Evolutionary conservation across 2,888 invertebrate species (phyloP), one percentile per base, ranked within the genome.

Genomic region (Odiellus spinosus): DNA sequence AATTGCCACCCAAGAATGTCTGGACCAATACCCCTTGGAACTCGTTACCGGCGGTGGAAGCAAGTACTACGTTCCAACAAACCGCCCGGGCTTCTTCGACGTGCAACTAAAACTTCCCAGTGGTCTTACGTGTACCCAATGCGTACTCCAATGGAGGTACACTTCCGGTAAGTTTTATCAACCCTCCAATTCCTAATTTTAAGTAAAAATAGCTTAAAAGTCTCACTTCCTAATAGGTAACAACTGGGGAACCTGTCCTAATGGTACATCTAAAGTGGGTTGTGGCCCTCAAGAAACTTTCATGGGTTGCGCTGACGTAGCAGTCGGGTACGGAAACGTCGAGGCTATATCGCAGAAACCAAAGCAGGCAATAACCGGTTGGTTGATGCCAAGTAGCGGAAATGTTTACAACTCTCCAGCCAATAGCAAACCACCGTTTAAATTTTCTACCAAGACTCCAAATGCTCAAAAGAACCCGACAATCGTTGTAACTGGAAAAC

Each of bases 111-210:
- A 51, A 42, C 56, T 64, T 18, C 63, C 64, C 0, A 46, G 55
- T 2, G 56, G 56, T 3, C 48, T 63, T 1, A 57, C 56, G 2
- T 65, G 65, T 45, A 55, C 56, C 39, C 61, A 60, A 33, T 65
- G 65, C 54, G 65, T 65, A n/a, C 53, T 68, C 3, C 67, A 67
- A 53, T 65, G 65, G 65, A 62, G 61, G 44, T 65, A 61, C 48
- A 60, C 59, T 48, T 61, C 62, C 54, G 64, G 63, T 61, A 38
- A 10, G 38, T 38, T 38, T 15, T 6, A 26, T n/a, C n/a, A 26
- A 26, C 26, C 4, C n/a, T n/a, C 26, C 26, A n/a, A n/a, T n/a
- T n/a, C n/a, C n/a, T n/a, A n/a, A n/a, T n/a, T n/a, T n/a, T n/a
- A n/a, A n/a, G n/a, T n/a, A n/a, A n/a, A n/a, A n/a, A n/a, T n/a